These are phyloP conservation scores for Neodiprion virginianus DNA, from an alignment of 1,140 invertebrate genomes.

Conservation along the genomic window DNA sequence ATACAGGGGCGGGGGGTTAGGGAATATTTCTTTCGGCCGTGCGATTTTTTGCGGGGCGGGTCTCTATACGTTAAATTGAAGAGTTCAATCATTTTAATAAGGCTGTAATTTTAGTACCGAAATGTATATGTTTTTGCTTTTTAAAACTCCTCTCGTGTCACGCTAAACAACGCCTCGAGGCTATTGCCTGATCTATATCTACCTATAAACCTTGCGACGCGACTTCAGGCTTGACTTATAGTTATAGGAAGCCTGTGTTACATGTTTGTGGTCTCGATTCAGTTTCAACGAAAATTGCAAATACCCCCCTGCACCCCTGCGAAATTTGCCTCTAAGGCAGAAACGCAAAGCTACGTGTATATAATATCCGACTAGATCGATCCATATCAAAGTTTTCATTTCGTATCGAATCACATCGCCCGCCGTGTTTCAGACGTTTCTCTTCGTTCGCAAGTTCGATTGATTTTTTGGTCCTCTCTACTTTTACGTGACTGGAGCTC, in stretches of 20 bases:
- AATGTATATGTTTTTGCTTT: not conserved
- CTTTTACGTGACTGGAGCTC: not conserved
- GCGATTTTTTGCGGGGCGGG: slow-evolving; percentile 13
- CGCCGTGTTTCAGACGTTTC: slow-evolving; percentile 2
- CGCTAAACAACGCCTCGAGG: not conserved
- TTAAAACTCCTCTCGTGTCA: not conserved
- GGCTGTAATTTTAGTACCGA: not conserved
- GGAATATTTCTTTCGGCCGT: slow-evolving; percentile 36
- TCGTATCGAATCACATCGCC: not conserved
- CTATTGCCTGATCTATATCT: not conserved
- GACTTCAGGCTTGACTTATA: slow-evolving; percentile 7
- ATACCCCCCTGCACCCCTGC: not conserved
- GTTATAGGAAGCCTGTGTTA: not conserved
- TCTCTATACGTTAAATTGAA: slow-evolving; percentile 1
- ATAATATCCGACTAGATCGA: slow-evolving; percentile 13
- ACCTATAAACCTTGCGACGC: slow-evolving; percentile 20
- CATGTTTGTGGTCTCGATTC: not conserved
- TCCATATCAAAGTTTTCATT: slow-evolving; percentile 7
- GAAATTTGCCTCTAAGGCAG: not conserved
- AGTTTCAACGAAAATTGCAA: not conserved
- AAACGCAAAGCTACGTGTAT: slow-evolving; percentile 12
- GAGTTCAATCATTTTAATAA: not conserved
- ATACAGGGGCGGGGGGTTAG: slow-evolving; percentile 43
- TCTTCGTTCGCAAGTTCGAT: not conserved
- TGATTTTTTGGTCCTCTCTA: slow-evolving; percentile 15